A percentile compares a stretch with the other conserved stretches of the same genome.
Evolutionary conservation across 1,140 invertebrate species (phyloP).

Genomic region (Drosophila sp.): DNA sequence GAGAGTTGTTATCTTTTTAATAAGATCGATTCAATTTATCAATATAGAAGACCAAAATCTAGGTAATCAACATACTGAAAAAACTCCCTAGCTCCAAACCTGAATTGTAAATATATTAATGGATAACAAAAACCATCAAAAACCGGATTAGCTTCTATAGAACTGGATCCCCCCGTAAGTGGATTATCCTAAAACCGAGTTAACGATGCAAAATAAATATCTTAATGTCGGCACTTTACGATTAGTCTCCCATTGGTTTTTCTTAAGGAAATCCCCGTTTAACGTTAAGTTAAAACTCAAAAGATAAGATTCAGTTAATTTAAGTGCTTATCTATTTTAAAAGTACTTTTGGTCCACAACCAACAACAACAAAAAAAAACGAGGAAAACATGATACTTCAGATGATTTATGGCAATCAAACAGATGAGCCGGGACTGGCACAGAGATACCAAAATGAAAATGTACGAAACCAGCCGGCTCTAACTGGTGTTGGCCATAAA

Average conservation of each 20-base stretch:
- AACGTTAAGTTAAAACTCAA: not conserved
- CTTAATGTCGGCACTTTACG: not conserved
- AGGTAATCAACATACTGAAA: no score
- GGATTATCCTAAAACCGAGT: not conserved
- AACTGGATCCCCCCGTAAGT: no score
- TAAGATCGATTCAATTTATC: no score
- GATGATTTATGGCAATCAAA: conserved; percentile 7
- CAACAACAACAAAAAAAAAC: conserved; percentile 4
- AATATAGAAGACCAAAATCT: no score
- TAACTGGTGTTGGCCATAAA: conserved; percentile 29
- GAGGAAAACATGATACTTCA: conserved; percentile 7
- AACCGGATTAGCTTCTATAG: not conserved
- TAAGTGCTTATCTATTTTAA: not conserved
- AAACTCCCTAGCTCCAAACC: no score
- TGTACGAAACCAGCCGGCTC: conserved; percentile 17
- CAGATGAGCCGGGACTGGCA: conserved; percentile 39
- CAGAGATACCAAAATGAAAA: conserved; percentile 29
- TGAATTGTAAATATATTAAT: not conserved
- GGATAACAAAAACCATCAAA: not conserved
- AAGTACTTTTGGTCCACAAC: not conserved
- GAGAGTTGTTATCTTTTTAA: no score
- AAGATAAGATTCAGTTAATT: not conserved
- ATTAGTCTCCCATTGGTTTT: not conserved
- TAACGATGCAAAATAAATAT: not conserved
- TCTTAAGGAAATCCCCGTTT: not conserved